Base-by-base conservation (phyloP, 2,888 invertebrate species). In the Pterostichus niger region DNA sequence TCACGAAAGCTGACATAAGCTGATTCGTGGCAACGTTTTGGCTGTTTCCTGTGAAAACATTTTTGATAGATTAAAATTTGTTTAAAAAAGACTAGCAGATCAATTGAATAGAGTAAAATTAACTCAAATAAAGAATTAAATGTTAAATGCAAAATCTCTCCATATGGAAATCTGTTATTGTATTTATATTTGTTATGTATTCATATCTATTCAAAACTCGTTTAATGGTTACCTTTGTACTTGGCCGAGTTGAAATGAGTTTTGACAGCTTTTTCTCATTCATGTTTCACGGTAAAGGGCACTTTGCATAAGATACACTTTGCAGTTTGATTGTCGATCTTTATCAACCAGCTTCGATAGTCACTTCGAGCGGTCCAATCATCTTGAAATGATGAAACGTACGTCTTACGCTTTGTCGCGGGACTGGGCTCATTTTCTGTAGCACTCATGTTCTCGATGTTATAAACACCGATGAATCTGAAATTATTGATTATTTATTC, bases 1-100 rank as follows among this genome's bases (percentile, higher is more conserved):
- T 49, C 15, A 84, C 52, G 71, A 84, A 59, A 11, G 75, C 54
- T 33, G 83, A 84, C 40, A 84, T 64, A 24, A 83, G 46, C 83
- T 82, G 80, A 79, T 68, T 84, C 11, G 59, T 71, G 49, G 82
- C 56, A 59, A 59, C 24, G 33, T 40, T 52, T 52, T 13, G 52
- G 13, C n/a, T 52, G n/a, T 35, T 3, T 6, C 35, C 35, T 35
- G 6, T 35, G 35, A 35, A 35, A 35, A 35, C 35, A 35, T 64
- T 56, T 71, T 81, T 15, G 71, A 46, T 44, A 35, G 15, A 17
- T 49, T 81, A 54, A 17, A 54, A 54, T 54, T 13, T 54, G 31
- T 35, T 3, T 35, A n/a, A 35, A 35, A 35, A 35, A 35, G 35
- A 35, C 35, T 35, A 35, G 4, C 35, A 3, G 35, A 35, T 35